Percentiles rank a stretch among this genome's conserved stretches.
These are phyloP conservation scores for Synanthedon andrenaeformis DNA, from an alignment of 2,888 invertebrate species.

Conservation along the genomic window DNA sequence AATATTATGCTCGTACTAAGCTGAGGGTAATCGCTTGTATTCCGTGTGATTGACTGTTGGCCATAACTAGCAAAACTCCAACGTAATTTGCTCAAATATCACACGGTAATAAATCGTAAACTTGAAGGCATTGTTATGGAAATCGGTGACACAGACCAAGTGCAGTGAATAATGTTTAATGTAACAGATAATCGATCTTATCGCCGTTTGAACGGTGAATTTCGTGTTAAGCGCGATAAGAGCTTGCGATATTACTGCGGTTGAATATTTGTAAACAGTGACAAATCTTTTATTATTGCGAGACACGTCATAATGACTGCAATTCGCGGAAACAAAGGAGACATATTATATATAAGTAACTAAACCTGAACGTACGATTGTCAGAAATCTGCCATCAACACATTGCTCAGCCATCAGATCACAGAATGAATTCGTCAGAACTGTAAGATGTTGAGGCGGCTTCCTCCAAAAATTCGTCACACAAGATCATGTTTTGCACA, in stretches of 20 bases:
- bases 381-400: no score
- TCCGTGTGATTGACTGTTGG: neutral
- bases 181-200: constrained; percentile 6
- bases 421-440: no score
- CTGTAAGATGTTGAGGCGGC: no score
- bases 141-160: constrained; percentile 6
- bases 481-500: no score
- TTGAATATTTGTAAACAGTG: constrained; percentile 4
- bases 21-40: neutral
- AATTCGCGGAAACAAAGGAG: neutral
- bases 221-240: constrained; percentile 3
- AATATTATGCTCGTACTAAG: no score
- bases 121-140: constrained; percentile 5
- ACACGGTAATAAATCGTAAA: neutral
- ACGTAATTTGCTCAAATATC: neutral
- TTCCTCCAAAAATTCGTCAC: no score
- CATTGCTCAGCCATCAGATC: no score
- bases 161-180: neutral
- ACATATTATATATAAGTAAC: no score
- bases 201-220: constrained; percentile 4
- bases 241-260: neutral
- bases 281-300: constrained; percentile 8
- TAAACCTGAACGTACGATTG: no score
- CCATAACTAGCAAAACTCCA: constrained; percentile 5
- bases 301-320: constrained; percentile 3